A percentile compares a stretch with the other conserved stretches of the same genome.
Evolutionary conservation across 64 coral and sea anemone genomes (phyloP).

Genomic region (Porites lutea): DNA sequence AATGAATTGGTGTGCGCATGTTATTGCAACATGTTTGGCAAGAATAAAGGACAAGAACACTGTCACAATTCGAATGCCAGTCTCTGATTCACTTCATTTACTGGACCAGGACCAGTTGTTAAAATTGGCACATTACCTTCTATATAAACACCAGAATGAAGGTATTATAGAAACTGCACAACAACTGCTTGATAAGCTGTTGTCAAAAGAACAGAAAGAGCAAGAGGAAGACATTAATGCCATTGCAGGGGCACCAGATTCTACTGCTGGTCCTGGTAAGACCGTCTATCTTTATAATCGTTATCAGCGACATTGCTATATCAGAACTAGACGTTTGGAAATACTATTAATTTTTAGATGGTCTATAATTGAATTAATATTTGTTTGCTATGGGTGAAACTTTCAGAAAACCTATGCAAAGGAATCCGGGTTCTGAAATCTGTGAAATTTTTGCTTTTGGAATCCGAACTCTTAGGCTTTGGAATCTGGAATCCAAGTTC

Average conservation of each 20-base stretch:
- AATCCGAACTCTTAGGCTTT: no score
- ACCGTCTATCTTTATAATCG: no score
- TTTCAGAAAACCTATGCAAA: no score
- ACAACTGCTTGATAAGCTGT: constrained; percentile 75
- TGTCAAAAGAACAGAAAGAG: constrained; percentile 31
- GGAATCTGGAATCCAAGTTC: no score
- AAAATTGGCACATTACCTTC: constrained; percentile 84
- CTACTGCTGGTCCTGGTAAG: constrained; percentile 90
- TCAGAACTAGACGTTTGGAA: no score
- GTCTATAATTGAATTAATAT: no score
- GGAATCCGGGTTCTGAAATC: no score
- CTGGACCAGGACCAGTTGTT: constrained; percentile 78
- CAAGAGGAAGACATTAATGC: constrained; percentile 72
- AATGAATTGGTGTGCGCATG: constrained; percentile 83
- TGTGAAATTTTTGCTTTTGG: no score
- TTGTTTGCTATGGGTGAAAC: no score
- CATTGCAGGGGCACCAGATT: constrained; percentile 86
- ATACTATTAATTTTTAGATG: no score
- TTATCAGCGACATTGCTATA: no score
- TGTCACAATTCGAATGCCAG: constrained; percentile 51
- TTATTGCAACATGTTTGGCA: constrained; percentile 61
- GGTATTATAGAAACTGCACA: constrained; percentile 83
- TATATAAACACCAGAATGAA: constrained; percentile 81
- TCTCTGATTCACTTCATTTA: constrained; percentile 79
- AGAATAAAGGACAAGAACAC: constrained; percentile 64